Evolutionary conservation across 1,140 invertebrate genomes (phyloP), one percentile per base, ranked within the genome.

Genomic region (Galendromus occidentalis): DNA sequence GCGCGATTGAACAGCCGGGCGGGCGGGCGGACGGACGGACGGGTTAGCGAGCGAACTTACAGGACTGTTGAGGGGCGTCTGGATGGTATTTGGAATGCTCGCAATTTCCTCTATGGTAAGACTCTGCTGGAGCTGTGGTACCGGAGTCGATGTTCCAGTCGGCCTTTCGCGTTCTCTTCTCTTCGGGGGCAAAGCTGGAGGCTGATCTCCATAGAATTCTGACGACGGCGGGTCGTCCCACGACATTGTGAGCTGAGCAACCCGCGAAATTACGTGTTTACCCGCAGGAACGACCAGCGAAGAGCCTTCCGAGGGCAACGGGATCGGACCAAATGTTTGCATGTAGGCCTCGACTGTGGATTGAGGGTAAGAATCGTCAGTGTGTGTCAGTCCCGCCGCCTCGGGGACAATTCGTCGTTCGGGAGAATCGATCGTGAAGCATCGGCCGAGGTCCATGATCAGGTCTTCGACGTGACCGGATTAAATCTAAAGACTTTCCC

Each of bases 321-420:
- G 51, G 25, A 59, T 59, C 51, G 51, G 51, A 1, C 87, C 86
- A 74, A 91, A 87, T 82, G 91, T 88, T 76, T 91, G 87, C 88
- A 94, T 92, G 77, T 94, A 95, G 47, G 87, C 88, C 84, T 91
- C 88, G 70, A 95, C 89, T 92, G 81, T 66, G 80, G 33, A 39
- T 6, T 9, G 33, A 6, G 33, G 33, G 9, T 4, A 39, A 39
- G 9, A 9, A 39, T 6, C 4, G 9, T 4, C 4, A 9, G 9
- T 6, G 4, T 39, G 33, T 6, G 33, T n/a, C n/a, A n/a, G n/a
- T n/a, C n/a, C n/a, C 33, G 9, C 9, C 9, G 33, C 4, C 4
- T 39, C 33, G 33, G 9, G 33, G 9, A 39, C 9, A 39, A 6
- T 9, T 39, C 33, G 33, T n/a, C 33, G 9, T 39, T 4, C 33